A percentile compares a stretch with the other conserved stretches of the same genome.
Conservation (phyloP, 2,113 vertebrate species). For the Engystomops pustulosus region DNA sequence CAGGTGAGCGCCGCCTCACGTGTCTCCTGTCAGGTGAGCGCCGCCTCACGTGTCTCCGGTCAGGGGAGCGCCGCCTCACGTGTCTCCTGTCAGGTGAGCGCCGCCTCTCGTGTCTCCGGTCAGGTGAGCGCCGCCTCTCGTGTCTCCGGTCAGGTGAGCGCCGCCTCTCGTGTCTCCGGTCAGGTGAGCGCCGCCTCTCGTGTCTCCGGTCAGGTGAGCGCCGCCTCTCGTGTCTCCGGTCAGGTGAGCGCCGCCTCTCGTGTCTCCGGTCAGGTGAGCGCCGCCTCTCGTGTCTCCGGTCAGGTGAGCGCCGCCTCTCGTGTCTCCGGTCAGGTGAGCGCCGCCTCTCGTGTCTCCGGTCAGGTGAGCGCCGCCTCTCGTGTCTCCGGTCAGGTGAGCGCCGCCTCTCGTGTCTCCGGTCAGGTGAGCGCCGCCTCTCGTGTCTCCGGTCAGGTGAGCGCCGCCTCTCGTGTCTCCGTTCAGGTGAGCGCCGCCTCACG, state of each 20-base stretch:
- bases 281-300: no score
- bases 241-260: conserved; percentile 62
- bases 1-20: conserved; percentile 62
- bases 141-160: conserved; percentile 75
- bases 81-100: conserved; percentile 75
- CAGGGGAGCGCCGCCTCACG: conserved; percentile 64
- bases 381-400: conserved; percentile 75
- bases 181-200: conserved; percentile 62
- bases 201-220: conserved; percentile 75
- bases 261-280: conserved; percentile 75
- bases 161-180: no score
- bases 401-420: no score
- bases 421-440: conserved; percentile 62
- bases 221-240: no score
- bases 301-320: conserved; percentile 62
- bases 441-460: conserved; percentile 75
- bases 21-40: conserved; percentile 75
- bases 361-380: conserved; percentile 62
- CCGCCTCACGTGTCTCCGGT: no score
- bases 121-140: conserved; percentile 62
- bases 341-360: no score
- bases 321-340: conserved; percentile 75
- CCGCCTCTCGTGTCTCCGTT: no score
- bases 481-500: conserved; percentile 62
- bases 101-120: no score